Evolutionary conservation across 2,797 vertebrate species (phyloP), one percentile per base, ranked within the genome.

Genomic region (Benthosema pterotum): DNA sequence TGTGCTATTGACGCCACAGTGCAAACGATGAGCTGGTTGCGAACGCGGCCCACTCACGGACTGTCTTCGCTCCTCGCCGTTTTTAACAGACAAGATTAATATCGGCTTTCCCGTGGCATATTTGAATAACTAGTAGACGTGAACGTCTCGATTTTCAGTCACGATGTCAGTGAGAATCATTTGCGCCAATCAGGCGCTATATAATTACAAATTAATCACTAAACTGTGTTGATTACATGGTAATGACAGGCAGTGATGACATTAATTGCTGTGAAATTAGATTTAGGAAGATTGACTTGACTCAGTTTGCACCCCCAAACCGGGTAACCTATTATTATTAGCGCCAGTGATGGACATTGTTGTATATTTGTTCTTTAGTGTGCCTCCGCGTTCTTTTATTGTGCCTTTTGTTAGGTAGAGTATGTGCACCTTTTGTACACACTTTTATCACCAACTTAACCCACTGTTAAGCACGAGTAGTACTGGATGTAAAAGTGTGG

Each of bases 211-310:
- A 86, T 82, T 80, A 83, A 83, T 88, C 65, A 61, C 25, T 67
- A 43, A 81, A 84, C 63, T 69, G 72, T 74, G 77, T 16, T 47
- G 69, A 85, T 85, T 82, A 78, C 78, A 82, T n/a, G 63, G 72
- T 72, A 69, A 82, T 71, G 73, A 80, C 62, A 28, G 73, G 69
- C 74, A 64, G 69, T 72, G 43, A 54, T 54, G 51, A 42, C 5
- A 63, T 73, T 88, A 83, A 87, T 86, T 74, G 67, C 72, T 66
- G 78, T 80, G 78, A 84, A 87, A 88, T 84, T 48, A 74, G 81
- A 83, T 67, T 69, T 4, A 22, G 17, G 75, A 17, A 67, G 80
- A 79, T 81, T 54, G 60, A 67, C 63, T 69, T 60, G 47, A 19
- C 12, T 69, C 77, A 65, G 32, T 55, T n/a, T 54, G 28, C 69